Base-by-base conservation (phyloP, 2,888 invertebrate genomes). In the Phoenoteleia sp. region DNA sequence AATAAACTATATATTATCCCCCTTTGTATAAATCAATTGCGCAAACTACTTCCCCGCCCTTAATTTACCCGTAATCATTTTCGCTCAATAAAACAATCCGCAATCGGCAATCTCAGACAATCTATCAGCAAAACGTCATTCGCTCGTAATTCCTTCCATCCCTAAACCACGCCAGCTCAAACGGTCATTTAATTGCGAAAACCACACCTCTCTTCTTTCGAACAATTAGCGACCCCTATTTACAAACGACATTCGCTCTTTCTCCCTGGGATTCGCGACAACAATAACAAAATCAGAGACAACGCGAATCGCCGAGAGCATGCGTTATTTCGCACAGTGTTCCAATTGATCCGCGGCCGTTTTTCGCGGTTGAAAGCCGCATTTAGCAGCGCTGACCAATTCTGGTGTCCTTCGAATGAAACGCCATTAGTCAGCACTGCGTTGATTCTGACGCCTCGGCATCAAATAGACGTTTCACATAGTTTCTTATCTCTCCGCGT, bases 401-500 rank as follows among this genome's bases (percentile, higher is more conserved):
- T 74, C 56, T 19, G 29, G 67, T 58, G 33, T 60, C 19, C 49
- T 56, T 19, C 64, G 19, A 66, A 66, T 74, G 33, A 49, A 27
- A 69, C 25, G 60, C 66, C 77, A 72, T 79, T 83, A 77, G 79
- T 76, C 76, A 75, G 75, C 75, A 75, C 56, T 75, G 75, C 60
- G 69, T 81, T 75, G 81, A 75, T 75, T 81, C 54, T 69, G 75
- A 54, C 81, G 23, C 36, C 5, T 45, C 60, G 49, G 21, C 64
- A 54, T 79, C 79, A 77, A 83, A 83, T 58, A 56, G 62, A 47
- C 60, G 54, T 69, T 45, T 79, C 79, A 77, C 79, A 79, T 83
- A 83, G 74, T 83, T 83, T 74, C 83, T 83, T 83, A 79, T 83
- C 74, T 75, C 54, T 27, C 62, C 47, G 23, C 72, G 66, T 72